Evolutionary conservation across 2,113 vertebrate genomes (phyloP).

Genomic region (Copsychus sechellarum): DNA sequence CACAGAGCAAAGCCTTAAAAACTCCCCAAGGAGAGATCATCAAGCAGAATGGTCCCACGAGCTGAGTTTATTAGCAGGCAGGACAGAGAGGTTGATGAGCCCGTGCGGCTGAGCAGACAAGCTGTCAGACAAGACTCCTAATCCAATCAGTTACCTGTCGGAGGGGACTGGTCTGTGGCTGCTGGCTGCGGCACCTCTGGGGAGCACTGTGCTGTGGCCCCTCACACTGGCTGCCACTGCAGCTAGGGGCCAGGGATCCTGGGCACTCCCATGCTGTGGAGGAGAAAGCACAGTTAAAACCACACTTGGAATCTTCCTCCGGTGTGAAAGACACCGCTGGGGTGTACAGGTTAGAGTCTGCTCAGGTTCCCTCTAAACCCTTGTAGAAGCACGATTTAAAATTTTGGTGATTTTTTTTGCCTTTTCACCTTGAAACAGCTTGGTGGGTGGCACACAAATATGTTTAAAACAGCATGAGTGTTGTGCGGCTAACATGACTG

Average conservation of each 20-base stretch:
- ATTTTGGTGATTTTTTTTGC: background rate
- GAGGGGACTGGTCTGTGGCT: slow-evolving; percentile 44
- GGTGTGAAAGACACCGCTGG: background rate
- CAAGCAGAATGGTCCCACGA: slow-evolving; percentile 80
- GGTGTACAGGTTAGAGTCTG: fast-evolving
- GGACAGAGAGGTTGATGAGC: slow-evolving; percentile 83
- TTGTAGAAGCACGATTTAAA: background rate
- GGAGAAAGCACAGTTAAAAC: background rate
- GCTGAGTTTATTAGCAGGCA: slow-evolving; percentile 82
- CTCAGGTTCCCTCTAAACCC: fast-evolving
- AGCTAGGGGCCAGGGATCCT: background rate
- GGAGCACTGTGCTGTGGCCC: background rate
- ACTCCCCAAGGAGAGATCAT: slow-evolving; percentile 83
- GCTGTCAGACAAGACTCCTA: slow-evolving; percentile 80
- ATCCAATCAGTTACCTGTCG: slow-evolving; percentile 83
- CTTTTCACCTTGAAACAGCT: background rate
- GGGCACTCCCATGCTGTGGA: background rate
- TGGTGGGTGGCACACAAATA: fast-evolving
- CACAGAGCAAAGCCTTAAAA: slow-evolving; percentile 72
- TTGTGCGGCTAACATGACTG: background rate
- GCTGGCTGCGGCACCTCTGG: background rate
- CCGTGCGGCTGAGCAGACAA: slow-evolving; percentile 73
- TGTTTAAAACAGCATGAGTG: fast-evolving
- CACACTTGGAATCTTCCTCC: fast-evolving
- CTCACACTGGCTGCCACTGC: background rate